Base-by-base conservation (phyloP, 1,140 invertebrate genomes). In the Drosophila bifasciata region DNA sequence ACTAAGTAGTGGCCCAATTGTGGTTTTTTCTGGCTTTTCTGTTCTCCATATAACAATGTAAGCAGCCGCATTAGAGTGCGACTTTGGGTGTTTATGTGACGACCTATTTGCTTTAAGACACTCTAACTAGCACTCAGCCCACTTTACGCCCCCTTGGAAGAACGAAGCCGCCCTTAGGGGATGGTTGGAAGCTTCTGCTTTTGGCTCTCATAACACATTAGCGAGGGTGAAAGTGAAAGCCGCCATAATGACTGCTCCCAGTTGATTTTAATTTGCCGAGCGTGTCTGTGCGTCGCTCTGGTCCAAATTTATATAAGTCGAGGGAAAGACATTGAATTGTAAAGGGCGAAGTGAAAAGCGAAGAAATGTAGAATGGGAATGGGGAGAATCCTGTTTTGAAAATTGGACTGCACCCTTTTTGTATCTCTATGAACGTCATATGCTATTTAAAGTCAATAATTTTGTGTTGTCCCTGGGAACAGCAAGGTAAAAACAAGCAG, bases 221-320 rank as follows among this genome's bases (percentile, higher is more conserved):
- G 78, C 75, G 71, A 79, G 88, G 88, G 81, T 86, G 83, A 79
- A 88, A 88, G 81, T 86, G 77, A 88, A 83, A 88, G 83, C 75
- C 84, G 80, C 75, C 83, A 79, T 88, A 83, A 88, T 81, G 83
- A 88, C 84, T 79, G 79, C 71, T 86, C 84, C 78, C 78, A 83
- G 83, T 83, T 86, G 83, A 80, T 78, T 86, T 81, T 77, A 73
- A 86, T 86, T 78, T 75, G 70, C 67, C 66, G 67, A 72, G 63
- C 67, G 77, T 76, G 70, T 76, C 78, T 76, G 74, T 76, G n/a
- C n/a, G 67, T 79, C 62, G 53, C 75, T 60, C 62, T 48, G 51
- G 55, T 68, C 70, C 25, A 86, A 59, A 86, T 86, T 86, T 63
- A 67, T 83, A 88, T 88, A 88, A 88, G 83, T 71, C 60, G 48